Evolutionary conservation across 1,140 invertebrate genomes (phyloP).

Genomic region (Scaptomyza graminum): DNA sequence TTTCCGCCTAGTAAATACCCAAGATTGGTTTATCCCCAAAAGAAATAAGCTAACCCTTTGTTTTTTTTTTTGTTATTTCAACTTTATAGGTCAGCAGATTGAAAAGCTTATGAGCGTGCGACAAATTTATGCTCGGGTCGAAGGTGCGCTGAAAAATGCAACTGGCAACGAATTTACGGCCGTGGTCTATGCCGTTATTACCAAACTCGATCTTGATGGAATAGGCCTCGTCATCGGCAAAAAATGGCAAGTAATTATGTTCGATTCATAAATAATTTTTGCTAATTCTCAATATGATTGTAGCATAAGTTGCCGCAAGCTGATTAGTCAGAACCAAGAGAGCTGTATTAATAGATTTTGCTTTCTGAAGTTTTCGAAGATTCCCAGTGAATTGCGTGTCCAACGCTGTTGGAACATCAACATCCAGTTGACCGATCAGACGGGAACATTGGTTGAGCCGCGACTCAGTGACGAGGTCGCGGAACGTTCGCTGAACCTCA

Average conservation of each 20-base stretch:
- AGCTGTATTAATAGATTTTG: no score
- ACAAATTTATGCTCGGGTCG: constrained; percentile 84
- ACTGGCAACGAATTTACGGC: constrained; percentile 84
- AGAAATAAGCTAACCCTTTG: no score
- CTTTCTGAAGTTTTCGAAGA: constrained; percentile 59
- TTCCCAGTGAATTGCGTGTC: constrained; percentile 18
- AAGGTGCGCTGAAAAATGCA: constrained; percentile 71
- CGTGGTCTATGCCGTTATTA: constrained; percentile 84
- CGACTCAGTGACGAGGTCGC: constrained; percentile 84
- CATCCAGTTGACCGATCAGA: constrained; percentile 85
- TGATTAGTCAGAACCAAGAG: no score
- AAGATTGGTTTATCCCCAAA: not conserved
- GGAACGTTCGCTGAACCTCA: constrained; percentile 75
- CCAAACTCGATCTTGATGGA: constrained; percentile 85
- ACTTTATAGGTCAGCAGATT: constrained; percentile 76
- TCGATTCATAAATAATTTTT: not conserved
- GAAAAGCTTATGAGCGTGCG: constrained; percentile 84
- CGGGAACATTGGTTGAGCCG: constrained; percentile 84
- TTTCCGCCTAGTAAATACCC: constrained; percentile 51
- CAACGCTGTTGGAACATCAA: constrained; percentile 84
- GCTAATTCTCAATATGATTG: not conserved
- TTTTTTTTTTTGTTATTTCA: not conserved
- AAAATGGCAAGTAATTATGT: constrained; percentile 59
- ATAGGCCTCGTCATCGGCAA: constrained; percentile 46
- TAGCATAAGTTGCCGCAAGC: constrained; percentile 57